phyloP scores from a whole-genome alignment of 1,140 invertebrate species.

The Rhagoletis zephyria region DNA sequence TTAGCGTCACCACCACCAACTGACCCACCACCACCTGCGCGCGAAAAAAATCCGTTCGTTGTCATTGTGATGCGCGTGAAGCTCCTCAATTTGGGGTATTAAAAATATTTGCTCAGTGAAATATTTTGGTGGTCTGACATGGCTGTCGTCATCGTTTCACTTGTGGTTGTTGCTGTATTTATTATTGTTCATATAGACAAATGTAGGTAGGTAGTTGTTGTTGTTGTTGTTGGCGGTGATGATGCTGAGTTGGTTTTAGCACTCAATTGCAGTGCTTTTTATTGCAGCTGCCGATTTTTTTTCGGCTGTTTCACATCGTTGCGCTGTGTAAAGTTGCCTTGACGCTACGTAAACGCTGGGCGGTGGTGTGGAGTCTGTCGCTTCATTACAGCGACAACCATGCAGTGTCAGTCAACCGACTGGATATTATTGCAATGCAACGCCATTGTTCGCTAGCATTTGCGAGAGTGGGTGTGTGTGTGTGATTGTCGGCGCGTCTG shows the following conservation, averaged over 20 bases:
- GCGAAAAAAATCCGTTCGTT: neutral
- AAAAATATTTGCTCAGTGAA: constrained; percentile 51
- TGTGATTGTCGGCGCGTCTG: constrained; percentile 38
- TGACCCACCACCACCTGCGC: neutral
- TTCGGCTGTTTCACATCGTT: neutral
- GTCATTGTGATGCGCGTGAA: constrained; percentile 21
- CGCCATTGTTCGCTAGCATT: constrained; percentile 19
- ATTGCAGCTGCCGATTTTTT: constrained; percentile 47
- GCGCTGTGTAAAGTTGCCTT: neutral
- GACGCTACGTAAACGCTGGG: neutral
- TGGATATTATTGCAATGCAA: constrained; percentile 32
- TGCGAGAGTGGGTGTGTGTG: neutral
- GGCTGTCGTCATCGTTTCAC: constrained; percentile 30
- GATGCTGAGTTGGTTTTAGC: constrained; percentile 48
- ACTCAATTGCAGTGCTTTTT: constrained; percentile 50
- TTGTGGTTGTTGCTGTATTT: neutral
- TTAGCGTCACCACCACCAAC: too few species aligned
- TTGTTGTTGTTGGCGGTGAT: neutral
- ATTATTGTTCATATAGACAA: constrained; percentile 9
- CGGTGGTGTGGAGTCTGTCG: neutral
- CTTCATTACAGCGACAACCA: constrained; percentile 24
- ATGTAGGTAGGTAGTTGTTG: neutral
- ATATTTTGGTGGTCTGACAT: constrained; percentile 41
- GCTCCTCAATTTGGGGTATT: constrained; percentile 51
- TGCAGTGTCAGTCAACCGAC: constrained; percentile 1